phyloP scores from a whole-genome alignment of 2,888 invertebrate genomes.

The Leptopterna dolabrata region DNA sequence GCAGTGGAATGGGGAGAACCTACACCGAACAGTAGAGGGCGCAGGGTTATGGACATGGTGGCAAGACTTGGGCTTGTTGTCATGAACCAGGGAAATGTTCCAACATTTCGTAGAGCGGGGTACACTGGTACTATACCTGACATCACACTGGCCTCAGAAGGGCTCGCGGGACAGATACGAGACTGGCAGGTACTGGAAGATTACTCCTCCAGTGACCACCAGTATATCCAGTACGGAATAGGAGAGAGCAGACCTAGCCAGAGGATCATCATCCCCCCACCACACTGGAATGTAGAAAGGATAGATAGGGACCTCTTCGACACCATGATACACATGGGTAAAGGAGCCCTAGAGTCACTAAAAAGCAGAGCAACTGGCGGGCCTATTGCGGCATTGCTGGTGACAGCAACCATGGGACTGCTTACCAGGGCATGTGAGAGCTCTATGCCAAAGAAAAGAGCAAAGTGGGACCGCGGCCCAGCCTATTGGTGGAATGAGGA shows the following conservation, averaged over 20 bases:
- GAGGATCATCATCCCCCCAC: too few species aligned
- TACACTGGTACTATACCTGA: background rate
- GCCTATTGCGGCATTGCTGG: background rate
- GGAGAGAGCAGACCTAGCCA: too few species aligned
- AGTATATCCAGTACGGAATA: too few species aligned
- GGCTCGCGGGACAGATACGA: background rate
- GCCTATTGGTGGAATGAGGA: too few species aligned
- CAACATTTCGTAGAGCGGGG: conserved; percentile 5
- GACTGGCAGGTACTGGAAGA: conserved; percentile 32
- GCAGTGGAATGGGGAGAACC: conserved; percentile 63
- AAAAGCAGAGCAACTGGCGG: background rate
- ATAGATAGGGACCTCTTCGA: too few species aligned
- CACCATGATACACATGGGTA: too few species aligned
- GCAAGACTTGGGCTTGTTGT: too few species aligned
- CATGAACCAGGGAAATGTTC: too few species aligned
- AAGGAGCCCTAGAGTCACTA: background rate
- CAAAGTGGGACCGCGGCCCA: conserved; percentile 36
- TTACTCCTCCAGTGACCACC: too few species aligned
- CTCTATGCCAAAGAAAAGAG: too few species aligned
- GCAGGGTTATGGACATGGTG: too few species aligned
- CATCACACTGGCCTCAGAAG: background rate
- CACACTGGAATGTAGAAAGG: background rate
- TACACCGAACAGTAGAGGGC: too few species aligned
- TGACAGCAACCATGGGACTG: background rate
- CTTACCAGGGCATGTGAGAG: background rate